Evolutionary conservation across 2,888 invertebrate genomes (phyloP), one percentile per base, ranked within the genome.

Genomic region (Pollenia amentaria): DNA sequence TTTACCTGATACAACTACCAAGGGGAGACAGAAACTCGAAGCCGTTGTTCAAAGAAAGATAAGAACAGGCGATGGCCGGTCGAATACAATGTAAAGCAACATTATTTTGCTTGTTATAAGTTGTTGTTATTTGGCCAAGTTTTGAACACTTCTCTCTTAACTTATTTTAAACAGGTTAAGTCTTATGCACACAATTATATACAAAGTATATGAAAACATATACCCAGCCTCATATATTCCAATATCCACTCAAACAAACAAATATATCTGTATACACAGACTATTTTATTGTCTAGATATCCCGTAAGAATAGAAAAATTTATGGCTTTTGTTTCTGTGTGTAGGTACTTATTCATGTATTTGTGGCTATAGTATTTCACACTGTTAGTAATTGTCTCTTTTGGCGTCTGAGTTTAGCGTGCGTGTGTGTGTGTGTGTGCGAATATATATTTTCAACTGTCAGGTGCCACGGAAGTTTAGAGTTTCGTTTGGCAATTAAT

Each of bases 401-500:
- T 42, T 3, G 11, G 18, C 48, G 40, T 53, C 12, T 46, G n/a
- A 40, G 46, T 48, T n/a, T n/a, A n/a, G n/a, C n/a, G n/a, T n/a
- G n/a, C n/a, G 38, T 60, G 4, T 60, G 16, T 48, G 67, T 72
- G 16, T 48, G 79, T 64, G 14, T 57, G 46, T 65, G 65, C 48
- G 16, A 29, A 7, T 53, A 18, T 67, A 21, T 73, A 62, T 76
- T 60, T 76, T 51, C 73, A 73, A 69, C 72, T 87, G 80, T 87
- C 87, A 80, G 84, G 84, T 87, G 84, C 84, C 84, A 87, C 84
- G 87, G 73, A 87, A 87, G 84, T 87, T 84, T 83, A 77, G 84
- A 77, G 53, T 81, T 87, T 81, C 80, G 77, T 77, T 87, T 87
- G 87, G 84, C 80, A 87, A 87, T 87, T 87, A 87, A 87, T 87